Evolutionary conservation across 2,113 vertebrate species (phyloP), one percentile per base, ranked within the genome.

Genomic region (Neotoma lepida): DNA sequence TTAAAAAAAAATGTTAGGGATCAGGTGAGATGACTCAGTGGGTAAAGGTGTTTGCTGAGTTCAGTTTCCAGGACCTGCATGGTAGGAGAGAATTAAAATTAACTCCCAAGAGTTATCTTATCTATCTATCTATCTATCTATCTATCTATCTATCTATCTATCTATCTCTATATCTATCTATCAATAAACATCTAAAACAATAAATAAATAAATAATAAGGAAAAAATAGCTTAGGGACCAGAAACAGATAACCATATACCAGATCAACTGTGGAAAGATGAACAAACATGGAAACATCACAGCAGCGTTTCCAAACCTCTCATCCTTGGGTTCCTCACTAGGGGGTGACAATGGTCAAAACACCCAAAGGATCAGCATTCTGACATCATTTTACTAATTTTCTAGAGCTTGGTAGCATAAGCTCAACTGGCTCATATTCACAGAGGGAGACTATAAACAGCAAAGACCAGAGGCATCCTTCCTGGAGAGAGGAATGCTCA

Each of bases 401-500:
- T 80, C 68, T 49, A 54, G 80, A 84, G n/a, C 44, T 7, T 0
- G 1, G n/a, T 28, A 14, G n/a, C 39, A 33, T 81, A 4, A 8
- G 20, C 56, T 80, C 78, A 66, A 66, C 64, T 33, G n/a, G 22
- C 64, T 54, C 22, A 3, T 4, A 10, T 33, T 84, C 90, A 51
- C 9, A 87, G 80, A 87, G n/a, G 74, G n/a, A 26, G 66, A 93
- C 73, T 26, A 14, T 35, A 44, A 64, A 88, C 12, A 80, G 35
- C 1, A 0, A 70, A 39, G 56, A 28, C 20, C 64, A 22, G 26
- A 71, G 51, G 71, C 66, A 13, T 26, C 9, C 1, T 74, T 93
- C 76, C 90, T 71, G 89, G 80, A 73, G 90, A 82, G 74, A 81
- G 56, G 84, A 89, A 61, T 49, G 63, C 46, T 80, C 77, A 30